Evolutionary conservation across 2,113 vertebrate species (phyloP).

Genomic region (Antechinus flavipes): DNA sequence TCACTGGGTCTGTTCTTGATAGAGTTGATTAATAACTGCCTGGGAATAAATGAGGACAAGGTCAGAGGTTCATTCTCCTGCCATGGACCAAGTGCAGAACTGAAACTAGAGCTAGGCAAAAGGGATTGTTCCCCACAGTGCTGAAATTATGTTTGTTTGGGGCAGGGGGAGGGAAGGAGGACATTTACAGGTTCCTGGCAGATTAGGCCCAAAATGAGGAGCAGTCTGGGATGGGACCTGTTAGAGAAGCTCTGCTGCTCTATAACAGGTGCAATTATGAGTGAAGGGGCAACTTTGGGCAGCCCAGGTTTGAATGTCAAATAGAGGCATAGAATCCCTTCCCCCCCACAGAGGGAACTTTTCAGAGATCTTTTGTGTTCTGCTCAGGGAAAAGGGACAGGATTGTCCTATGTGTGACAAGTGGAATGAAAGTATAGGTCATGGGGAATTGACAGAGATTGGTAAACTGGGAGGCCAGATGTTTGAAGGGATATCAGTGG

Average conservation of each 20-base stretch:
- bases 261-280: neutral
- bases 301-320: neutral
- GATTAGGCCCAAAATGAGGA: neutral
- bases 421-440: neutral
- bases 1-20: neutral
- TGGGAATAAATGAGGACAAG: neutral
- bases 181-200: neutral
- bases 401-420: neutral
- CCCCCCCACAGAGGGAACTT: neutral
- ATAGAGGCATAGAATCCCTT: neutral
- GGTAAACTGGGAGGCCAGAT: neutral
- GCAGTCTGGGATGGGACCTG: neutral
- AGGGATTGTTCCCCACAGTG: neutral
- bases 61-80: neutral
- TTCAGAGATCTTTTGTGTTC: neutral
- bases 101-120: neutral
- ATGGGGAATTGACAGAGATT: neutral
- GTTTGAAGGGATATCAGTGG: neutral
- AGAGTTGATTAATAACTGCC: neutral
- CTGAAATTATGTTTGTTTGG: neutral
- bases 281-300: neutral
- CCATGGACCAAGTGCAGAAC: neutral
- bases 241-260: neutral
- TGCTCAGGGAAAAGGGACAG: neutral
- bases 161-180: neutral